These are phyloP conservation scores for Leptinotarsa texana DNA, from an alignment of 1,140 invertebrate genomes.

Conservation along the genomic window DNA sequence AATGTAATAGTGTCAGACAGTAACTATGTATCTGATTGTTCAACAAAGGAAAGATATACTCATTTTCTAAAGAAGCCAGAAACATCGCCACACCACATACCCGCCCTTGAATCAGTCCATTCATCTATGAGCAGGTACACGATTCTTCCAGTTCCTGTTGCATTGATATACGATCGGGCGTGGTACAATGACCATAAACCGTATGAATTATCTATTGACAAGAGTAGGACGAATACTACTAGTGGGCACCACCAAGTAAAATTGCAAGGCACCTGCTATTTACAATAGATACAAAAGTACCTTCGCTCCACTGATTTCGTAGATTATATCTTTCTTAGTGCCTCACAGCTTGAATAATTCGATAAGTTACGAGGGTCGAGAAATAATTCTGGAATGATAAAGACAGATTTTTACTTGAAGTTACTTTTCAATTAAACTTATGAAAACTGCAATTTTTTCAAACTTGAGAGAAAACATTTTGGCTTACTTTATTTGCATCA, in stretches of 20 bases:
- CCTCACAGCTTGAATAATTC: constrained; percentile 5
- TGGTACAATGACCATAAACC: constrained; percentile 37
- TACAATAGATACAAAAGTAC: constrained; percentile 24
- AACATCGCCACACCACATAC: background rate
- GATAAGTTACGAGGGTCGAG: background rate
- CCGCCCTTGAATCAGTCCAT: background rate
- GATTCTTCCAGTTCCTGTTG: constrained; percentile 31
- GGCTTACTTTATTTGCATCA: no score
- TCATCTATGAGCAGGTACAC: background rate
- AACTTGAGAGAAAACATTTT: no score
- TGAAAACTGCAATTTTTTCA: no score
- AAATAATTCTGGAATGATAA: background rate
- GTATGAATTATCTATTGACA: constrained; percentile 46
- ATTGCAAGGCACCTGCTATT: constrained; percentile 38
- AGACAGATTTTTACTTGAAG: no score
- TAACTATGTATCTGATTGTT: no score
- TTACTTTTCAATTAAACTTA: no score
- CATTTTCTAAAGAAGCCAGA: no score
- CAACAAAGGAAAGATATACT: no score
- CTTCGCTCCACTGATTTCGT: constrained; percentile 30
- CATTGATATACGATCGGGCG: constrained; percentile 39
- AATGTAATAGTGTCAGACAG: no score
- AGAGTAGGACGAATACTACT: constrained; percentile 45
- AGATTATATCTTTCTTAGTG: constrained; percentile 28
- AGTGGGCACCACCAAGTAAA: constrained; percentile 33